A percentile compares a stretch with the other conserved stretches of the same genome.
These are phyloP conservation scores for Thamnaconus septentrionalis DNA, from an alignment of 2,113 vertebrate genomes.

Conservation along the genomic window DNA sequence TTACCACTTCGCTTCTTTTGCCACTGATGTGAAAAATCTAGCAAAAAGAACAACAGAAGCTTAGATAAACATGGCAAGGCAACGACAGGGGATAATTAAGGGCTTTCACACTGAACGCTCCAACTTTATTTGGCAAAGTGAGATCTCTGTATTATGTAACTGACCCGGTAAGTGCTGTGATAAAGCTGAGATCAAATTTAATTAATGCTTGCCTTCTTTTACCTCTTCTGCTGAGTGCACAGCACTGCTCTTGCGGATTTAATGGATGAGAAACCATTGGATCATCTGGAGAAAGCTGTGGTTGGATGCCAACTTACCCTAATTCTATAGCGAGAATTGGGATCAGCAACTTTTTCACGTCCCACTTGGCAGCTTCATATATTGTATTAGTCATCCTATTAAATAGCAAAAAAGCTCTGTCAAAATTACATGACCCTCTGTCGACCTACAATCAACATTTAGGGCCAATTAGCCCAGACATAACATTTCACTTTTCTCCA, in stretches of 20 bases:
- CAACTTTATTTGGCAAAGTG: constrained; percentile 32
- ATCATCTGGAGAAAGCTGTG: neutral
- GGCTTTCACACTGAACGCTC: neutral
- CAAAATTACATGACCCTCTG: too few species aligned
- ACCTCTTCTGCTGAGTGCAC: constrained; percentile 30
- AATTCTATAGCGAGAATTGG: too few species aligned
- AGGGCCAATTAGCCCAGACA: too few species aligned
- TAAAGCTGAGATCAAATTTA: constrained; percentile 25
- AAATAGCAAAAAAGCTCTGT: too few species aligned
- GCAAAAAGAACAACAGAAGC: constrained; percentile 18
- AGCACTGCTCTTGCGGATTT: constrained; percentile 29
- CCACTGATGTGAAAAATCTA: constrained; percentile 5
- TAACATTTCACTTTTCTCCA: too few species aligned
- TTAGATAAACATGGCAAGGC: constrained; percentile 10
- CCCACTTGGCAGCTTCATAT: too few species aligned
- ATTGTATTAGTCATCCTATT: too few species aligned
- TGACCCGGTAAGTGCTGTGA: constrained; percentile 12
- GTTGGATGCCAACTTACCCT: too few species aligned
- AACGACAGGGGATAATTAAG: neutral
- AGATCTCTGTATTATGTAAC: constrained; percentile 39
- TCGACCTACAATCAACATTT: too few species aligned
- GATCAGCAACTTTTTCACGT: too few species aligned
- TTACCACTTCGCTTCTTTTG: neutral
- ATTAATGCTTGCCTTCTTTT: constrained; percentile 29
- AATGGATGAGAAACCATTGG: constrained; percentile 30